Base-by-base conservation (phyloP, 1,140 invertebrate genomes). In the Cylas formicarius region DNA sequence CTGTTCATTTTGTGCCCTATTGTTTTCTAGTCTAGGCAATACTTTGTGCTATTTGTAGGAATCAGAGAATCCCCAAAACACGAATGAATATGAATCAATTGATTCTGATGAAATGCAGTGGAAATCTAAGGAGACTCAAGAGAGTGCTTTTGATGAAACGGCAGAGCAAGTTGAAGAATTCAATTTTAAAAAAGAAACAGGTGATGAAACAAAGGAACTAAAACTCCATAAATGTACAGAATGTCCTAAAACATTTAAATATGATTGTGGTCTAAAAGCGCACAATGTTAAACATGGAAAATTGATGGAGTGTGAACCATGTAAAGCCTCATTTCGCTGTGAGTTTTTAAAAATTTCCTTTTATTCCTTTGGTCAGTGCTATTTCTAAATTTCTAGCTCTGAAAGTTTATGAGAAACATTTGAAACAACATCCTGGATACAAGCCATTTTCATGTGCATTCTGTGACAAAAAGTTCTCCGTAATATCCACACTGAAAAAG, bases 401-500 rank as follows among this genome's bases (percentile, higher is more conserved):
- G 18, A 53, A 53, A 43, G 31, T 38, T 7, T 56, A 61, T 20
- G 62, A 57, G 33, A 31, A 49, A 2, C 64, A 66, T 42, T 46
- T 62, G 10, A 44, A 52, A 39, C 57, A 38, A 10, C 65, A 67
- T 52, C 41, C 57, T 14, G 38, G 54, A 17, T 63, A 64, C 48
- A 62, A 60, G 37, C 65, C 64, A 8, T 55, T 62, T 48, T 47
- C 56, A 24, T 67, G 65, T 37, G 51, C 53, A 26, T 36, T 56
- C 14, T 67, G 65, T 47, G 37, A 57, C n/a, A 63, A 64, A 53
- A 44, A 50, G 9, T 67, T 67, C 49, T 44, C 53, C 10, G 52
- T 54, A 28, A 49, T 51, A 26, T 44, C 52, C 11, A 66, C 54
- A 36, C 50, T 67, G 23, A 56, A 56, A 6, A 55, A 63, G 41